Conservation (phyloP, 1,140 invertebrate genomes). For the Gonatopus flavifemur region DNA sequence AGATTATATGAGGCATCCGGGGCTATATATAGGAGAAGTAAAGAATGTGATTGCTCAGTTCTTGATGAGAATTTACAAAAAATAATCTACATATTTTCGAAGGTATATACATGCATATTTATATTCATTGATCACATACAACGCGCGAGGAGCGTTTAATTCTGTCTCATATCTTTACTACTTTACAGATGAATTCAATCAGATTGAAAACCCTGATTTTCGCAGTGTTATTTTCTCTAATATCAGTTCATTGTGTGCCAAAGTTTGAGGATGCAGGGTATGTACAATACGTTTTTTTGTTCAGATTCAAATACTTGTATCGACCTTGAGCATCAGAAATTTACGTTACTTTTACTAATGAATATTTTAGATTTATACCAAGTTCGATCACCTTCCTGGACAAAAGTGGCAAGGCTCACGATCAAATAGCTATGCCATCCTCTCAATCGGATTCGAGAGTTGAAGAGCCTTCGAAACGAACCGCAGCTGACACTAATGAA, state of each 20-base stretch:
- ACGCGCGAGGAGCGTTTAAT: no score
- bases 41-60: slow-evolving; percentile 24
- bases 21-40: slow-evolving; percentile 47
- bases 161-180: neutral
- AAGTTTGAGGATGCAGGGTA: slow-evolving; percentile 51
- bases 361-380: slow-evolving; percentile 45
- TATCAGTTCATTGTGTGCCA: slow-evolving; percentile 32
- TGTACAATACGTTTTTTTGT: slow-evolving; percentile 23
- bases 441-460: slow-evolving; percentile 24
- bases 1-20: slow-evolving; percentile 26
- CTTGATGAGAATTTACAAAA: slow-evolving; percentile 14
- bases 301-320: no score
- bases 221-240: slow-evolving; percentile 11
- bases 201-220: slow-evolving; percentile 3
- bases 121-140: no score
- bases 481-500: slow-evolving; percentile 26
- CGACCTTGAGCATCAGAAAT: no score
- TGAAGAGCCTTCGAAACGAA: slow-evolving; percentile 23
- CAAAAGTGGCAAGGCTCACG: slow-evolving; percentile 40
- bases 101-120: no score
- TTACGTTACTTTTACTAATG: neutral
- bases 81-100: no score
- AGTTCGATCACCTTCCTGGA: slow-evolving; percentile 48
- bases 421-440: slow-evolving; percentile 45
- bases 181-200: slow-evolving; percentile 14